These are phyloP conservation scores for Eristalis intricaria DNA, from an alignment of 2,888 invertebrate genomes.

Conservation along the genomic window DNA sequence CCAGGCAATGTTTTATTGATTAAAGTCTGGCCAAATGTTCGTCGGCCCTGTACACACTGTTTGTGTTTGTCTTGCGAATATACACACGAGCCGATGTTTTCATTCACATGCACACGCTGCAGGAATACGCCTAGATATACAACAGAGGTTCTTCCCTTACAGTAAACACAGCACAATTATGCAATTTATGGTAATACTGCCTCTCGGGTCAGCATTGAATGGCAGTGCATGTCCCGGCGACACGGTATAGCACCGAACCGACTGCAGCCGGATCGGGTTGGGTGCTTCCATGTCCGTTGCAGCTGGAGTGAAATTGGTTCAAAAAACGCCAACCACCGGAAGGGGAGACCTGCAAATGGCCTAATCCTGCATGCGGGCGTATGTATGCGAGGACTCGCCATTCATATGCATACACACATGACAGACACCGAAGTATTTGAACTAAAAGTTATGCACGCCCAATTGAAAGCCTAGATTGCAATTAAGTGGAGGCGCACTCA, in stretches of 20 bases:
- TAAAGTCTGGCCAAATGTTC: conserved; percentile 21
- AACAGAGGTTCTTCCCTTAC: neutral
- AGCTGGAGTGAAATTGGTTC: conserved; percentile 15
- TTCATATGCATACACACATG: neutral
- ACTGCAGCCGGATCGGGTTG: neutral
- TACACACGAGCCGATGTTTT: neutral
- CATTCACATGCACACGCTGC: neutral
- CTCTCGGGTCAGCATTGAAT: conserved; percentile 12
- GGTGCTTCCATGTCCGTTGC: conserved; percentile 12
- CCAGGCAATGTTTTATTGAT: conserved; percentile 15
- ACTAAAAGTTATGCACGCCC: conserved; percentile 2
- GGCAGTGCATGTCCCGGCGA: conserved; percentile 19
- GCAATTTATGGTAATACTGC: conserved; percentile 33
- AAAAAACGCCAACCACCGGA: conserved; percentile 13
- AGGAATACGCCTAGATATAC: neutral
- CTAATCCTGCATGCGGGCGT: neutral
- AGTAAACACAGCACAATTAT: conserved; percentile 34
- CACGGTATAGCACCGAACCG: neutral
- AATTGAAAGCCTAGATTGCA: conserved; percentile 21
- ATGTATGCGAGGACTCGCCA: neutral
- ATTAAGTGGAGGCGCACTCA: conserved; percentile 26
- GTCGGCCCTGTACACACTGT: neutral
- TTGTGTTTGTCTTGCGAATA: neutral
- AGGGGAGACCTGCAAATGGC: conserved; percentile 8
- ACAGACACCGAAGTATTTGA: conserved; percentile 31